A percentile compares a stretch with the other conserved stretches of the same genome.
phyloP scores from a whole-genome alignment of 2,888 invertebrate genomes.

The Pyrrhosoma nymphula region DNA sequence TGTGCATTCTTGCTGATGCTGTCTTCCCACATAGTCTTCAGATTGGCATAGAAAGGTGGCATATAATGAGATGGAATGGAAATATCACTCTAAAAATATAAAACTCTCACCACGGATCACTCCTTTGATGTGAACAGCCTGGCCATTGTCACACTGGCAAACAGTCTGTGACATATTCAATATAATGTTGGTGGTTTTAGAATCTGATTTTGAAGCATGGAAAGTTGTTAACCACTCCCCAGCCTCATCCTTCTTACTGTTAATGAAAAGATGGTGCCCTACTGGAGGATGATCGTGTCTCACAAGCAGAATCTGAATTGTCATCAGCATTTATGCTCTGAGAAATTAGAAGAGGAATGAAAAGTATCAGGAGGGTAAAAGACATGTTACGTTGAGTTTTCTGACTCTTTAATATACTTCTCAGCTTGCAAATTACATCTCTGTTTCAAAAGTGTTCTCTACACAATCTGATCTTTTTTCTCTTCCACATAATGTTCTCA shows the following conservation, averaged over 20 bases:
- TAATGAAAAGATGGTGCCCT: background rate
- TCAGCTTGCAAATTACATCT: too few species aligned
- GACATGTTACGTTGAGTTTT: too few species aligned
- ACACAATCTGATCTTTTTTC: background rate
- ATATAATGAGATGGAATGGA: too few species aligned
- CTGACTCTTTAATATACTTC: too few species aligned
- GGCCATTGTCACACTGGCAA: background rate
- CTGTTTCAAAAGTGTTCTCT: too few species aligned
- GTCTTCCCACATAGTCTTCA: too few species aligned
- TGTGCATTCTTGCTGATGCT: too few species aligned
- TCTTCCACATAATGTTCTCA: background rate
- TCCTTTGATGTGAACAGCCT: slow-evolving; percentile 7
- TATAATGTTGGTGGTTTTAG: background rate
- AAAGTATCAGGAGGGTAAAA: too few species aligned
- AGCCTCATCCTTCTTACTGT: background rate
- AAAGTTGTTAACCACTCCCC: background rate
- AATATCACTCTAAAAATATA: too few species aligned
- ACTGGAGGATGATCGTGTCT: background rate
- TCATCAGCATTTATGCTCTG: too few species aligned
- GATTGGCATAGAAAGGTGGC: too few species aligned
- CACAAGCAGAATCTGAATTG: background rate
- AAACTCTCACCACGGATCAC: background rate
- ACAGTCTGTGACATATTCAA: background rate
- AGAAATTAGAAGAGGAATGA: too few species aligned
- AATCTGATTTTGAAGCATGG: background rate